phyloP scores from a whole-genome alignment of 2,113 vertebrate species.

The Periophthalmodon schlosseri region DNA sequence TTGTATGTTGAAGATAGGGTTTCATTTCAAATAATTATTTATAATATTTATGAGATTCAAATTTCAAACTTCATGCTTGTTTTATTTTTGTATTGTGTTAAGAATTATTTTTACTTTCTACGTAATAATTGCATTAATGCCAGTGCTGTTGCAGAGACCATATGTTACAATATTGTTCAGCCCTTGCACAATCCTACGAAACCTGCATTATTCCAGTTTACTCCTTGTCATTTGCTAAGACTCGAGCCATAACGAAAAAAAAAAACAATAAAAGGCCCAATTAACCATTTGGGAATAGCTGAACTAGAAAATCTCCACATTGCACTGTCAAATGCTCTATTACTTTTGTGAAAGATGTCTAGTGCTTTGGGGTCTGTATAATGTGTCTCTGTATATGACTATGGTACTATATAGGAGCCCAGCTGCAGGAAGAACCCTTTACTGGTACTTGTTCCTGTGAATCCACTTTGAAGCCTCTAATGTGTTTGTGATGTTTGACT shows the following conservation, averaged over 20 bases:
- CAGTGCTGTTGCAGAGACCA: background rate
- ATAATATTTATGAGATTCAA: background rate
- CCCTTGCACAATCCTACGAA: no score
- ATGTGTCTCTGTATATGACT: background rate
- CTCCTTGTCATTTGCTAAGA: background rate
- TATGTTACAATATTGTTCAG: background rate
- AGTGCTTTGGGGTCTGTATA: background rate
- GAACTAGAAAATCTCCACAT: background rate
- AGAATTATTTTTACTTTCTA: background rate
- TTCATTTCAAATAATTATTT: no score
- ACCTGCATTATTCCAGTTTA: background rate
- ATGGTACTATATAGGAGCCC: conserved; percentile 16
- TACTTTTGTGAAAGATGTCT: background rate
- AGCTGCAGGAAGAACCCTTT: conserved; percentile 50
- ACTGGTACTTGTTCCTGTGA: background rate
- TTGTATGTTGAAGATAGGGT: no score
- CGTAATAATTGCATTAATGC: background rate
- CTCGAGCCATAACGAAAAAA: background rate
- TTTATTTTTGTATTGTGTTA: background rate
- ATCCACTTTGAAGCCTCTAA: background rate
- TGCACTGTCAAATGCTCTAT: background rate
- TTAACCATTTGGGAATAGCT: background rate
- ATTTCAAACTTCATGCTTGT: background rate
- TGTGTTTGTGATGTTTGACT: conserved; percentile 1
- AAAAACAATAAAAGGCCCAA: background rate